A percentile compares a stretch with the other conserved stretches of the same genome.
Evolutionary conservation across 92 coral and sea anemone species (phyloP).

Genomic region (Phenganax marumi): DNA sequence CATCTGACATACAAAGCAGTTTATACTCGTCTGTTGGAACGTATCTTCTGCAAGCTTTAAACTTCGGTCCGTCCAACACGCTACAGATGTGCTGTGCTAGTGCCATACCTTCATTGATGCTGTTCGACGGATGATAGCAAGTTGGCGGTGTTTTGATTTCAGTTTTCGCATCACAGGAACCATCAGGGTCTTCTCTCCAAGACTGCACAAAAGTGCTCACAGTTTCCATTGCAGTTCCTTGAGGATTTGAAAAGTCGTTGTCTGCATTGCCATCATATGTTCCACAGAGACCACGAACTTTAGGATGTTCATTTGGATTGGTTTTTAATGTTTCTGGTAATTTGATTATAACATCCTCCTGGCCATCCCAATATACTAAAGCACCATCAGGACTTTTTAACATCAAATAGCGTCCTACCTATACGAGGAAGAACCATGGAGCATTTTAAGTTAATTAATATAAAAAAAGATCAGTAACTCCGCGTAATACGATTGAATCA

Average conservation of each 20-base stretch:
- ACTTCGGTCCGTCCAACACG: constrained; percentile 45
- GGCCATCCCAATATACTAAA: constrained; percentile 69
- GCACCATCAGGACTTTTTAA: constrained; percentile 54
- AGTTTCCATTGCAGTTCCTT: constrained; percentile 27
- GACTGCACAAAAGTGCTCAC: constrained; percentile 57
- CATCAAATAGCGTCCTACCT: constrained; percentile 82
- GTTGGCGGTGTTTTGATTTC: background rate
- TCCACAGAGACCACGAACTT: constrained; percentile 84
- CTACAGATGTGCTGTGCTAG: constrained; percentile 56
- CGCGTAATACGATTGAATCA: no score
- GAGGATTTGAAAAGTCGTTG: constrained; percentile 67
- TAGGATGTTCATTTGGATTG: constrained; percentile 33
- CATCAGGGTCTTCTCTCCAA: constrained; percentile 61
- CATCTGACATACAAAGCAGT: constrained; percentile 72
- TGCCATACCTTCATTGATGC: constrained; percentile 26
- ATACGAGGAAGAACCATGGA: background rate
- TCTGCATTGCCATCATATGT: constrained; percentile 68
- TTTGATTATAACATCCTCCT: constrained; percentile 63
- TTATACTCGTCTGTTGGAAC: constrained; percentile 55
- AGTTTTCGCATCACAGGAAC: constrained; percentile 46
- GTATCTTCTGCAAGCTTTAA: constrained; percentile 19
- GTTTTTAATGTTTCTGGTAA: constrained; percentile 68
- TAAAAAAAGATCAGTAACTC: no score
- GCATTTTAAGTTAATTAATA: no score
- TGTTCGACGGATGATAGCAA: constrained; percentile 53